Evolutionary conservation across 1,140 invertebrate genomes (phyloP).

Genomic region (Doryteuthis pealeii): DNA sequence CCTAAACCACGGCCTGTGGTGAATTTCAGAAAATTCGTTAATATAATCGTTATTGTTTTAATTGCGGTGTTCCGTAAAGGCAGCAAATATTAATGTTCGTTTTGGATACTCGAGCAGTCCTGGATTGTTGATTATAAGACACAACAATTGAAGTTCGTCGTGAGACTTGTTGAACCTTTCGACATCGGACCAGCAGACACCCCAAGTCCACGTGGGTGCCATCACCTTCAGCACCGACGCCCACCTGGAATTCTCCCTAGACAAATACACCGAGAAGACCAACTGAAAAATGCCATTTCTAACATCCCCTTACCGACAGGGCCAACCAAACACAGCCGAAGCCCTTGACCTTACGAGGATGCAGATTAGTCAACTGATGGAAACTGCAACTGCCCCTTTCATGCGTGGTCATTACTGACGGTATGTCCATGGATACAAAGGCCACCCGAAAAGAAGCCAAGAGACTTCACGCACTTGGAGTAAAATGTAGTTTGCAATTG

Average conservation of each 20-base stretch:
- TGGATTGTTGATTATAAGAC: conserved; percentile 6
- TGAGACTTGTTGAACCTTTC: conserved; percentile 12
- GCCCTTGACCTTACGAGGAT: conserved; percentile 7
- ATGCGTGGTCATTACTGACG: conserved; percentile 48
- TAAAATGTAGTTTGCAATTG: conserved; percentile 40
- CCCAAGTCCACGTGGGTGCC: conserved; percentile 18
- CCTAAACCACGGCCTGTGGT: too few relatives aligned
- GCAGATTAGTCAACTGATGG: not conserved
- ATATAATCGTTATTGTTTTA: too few relatives aligned
- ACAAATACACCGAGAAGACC: conserved; percentile 14
- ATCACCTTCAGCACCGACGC: conserved; percentile 20
- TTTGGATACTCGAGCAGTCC: too few relatives aligned
- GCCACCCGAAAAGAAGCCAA: conserved; percentile 20
- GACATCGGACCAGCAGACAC: conserved; percentile 10
- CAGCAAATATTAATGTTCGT: too few relatives aligned
- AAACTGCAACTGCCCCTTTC: conserved; percentile 19
- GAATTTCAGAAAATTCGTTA: too few relatives aligned
- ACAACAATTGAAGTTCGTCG: conserved; percentile 17
- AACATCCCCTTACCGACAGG: conserved; percentile 23
- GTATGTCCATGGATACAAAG: conserved; percentile 28
- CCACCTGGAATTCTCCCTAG: conserved; percentile 17
- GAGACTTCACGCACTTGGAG: conserved; percentile 16
- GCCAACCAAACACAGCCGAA: conserved; percentile 17
- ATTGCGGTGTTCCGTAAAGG: too few relatives aligned
- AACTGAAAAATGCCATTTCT: conserved; percentile 4